phyloP scores from a whole-genome alignment of 2,888 invertebrate species.

The Drosophila mercatorum region DNA sequence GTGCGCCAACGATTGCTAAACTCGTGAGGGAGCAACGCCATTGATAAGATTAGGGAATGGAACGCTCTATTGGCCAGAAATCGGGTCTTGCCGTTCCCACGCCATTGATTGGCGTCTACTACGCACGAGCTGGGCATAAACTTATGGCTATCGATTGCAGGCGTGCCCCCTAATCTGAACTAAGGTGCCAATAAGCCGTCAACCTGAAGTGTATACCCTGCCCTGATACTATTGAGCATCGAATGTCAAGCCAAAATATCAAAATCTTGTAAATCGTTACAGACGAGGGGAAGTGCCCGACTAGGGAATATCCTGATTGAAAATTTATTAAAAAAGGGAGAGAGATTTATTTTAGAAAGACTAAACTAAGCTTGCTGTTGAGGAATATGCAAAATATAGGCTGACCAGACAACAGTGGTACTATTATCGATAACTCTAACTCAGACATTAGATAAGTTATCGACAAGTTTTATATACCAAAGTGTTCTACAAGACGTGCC shows the following conservation, averaged over 20 bases:
- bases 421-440: neutral
- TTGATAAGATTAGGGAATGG: constrained; percentile 28
- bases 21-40: neutral
- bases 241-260: constrained; percentile 5
- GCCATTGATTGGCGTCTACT: constrained; percentile 9
- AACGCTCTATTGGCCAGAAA: neutral
- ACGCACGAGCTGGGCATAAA: neutral
- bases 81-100: constrained; percentile 27
- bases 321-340: too few relatives aligned
- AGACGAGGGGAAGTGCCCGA: neutral
- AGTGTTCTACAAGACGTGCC: neutral
- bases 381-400: neutral
- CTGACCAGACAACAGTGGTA: neutral
- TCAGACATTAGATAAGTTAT: neutral
- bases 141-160: constrained; percentile 1
- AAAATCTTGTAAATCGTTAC: neutral
- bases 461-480: neutral
- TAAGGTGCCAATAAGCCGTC: constrained; percentile 18
- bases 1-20: neutral
- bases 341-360: too few relatives aligned
- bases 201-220: constrained; percentile 10
- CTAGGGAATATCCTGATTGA: neutral
- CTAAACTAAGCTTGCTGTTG: too few relatives aligned
- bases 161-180: constrained; percentile 12
- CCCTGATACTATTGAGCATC: constrained; percentile 19